Evolutionary conservation across 2,797 vertebrate species (phyloP).

Genomic region (Sciurus carolinensis): DNA sequence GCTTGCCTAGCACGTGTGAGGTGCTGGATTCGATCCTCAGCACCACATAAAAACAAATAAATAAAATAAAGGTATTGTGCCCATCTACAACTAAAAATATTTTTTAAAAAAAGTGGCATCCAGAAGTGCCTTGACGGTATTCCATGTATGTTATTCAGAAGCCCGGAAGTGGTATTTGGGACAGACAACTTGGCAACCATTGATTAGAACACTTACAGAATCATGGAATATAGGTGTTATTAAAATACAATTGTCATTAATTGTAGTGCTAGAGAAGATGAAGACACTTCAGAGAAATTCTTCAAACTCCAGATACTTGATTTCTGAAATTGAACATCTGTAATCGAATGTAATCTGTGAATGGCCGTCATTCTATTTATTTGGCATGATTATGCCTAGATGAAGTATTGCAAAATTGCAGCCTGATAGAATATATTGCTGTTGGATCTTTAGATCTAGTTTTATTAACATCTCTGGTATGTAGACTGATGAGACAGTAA

Average conservation of each 20-base stretch:
- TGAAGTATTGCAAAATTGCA: constrained; percentile 72
- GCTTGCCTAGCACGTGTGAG: too few relatives aligned
- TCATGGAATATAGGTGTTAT: constrained; percentile 71
- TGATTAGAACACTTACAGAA: constrained; percentile 74
- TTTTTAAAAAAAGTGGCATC: neutral
- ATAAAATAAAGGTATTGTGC: too few relatives aligned
- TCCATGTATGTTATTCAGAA: constrained; percentile 51
- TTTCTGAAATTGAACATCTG: constrained; percentile 75
- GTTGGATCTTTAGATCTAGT: constrained; percentile 67
- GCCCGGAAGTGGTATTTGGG: constrained; percentile 29
- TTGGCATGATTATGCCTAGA: constrained; percentile 69
- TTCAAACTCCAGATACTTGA: constrained; percentile 66
- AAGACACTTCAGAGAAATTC: constrained; percentile 68
- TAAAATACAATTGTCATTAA: constrained; percentile 73
- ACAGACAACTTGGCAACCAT: constrained; percentile 50
- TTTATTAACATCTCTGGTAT: constrained; percentile 69
- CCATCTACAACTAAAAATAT: too few relatives aligned
- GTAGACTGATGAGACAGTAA: constrained; percentile 63
- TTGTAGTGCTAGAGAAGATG: constrained; percentile 64
- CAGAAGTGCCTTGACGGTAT: neutral
- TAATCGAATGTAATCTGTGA: constrained; percentile 74
- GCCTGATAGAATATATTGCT: constrained; percentile 63
- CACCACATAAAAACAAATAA: too few relatives aligned
- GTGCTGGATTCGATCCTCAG: too few relatives aligned
- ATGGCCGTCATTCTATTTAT: constrained; percentile 74